phyloP scores from a whole-genome alignment of 2,888 invertebrate genomes.

The Harpalus rufipes region DNA sequence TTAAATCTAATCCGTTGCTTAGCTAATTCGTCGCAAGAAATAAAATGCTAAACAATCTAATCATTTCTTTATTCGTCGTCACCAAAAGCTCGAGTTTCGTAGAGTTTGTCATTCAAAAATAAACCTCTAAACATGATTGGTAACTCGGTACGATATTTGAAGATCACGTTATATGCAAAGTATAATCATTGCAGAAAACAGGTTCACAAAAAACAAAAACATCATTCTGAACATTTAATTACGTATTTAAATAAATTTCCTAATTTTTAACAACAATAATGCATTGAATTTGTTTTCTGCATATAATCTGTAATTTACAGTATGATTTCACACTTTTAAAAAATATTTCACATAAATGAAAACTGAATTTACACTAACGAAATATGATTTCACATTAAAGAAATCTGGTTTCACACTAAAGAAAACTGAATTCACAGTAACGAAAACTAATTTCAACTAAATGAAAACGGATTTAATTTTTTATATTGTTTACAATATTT shows the following conservation, averaged over 20 bases:
- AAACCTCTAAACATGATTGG: constrained; percentile 41
- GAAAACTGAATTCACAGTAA: too few relatives aligned
- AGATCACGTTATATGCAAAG: constrained; percentile 9
- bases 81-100: constrained; percentile 38
- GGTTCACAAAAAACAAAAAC: not conserved
- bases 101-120: constrained; percentile 41
- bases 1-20: constrained; percentile 61
- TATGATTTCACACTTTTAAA: too few relatives aligned
- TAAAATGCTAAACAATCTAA: constrained; percentile 38
- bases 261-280: not conserved
- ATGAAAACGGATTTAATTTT: too few relatives aligned
- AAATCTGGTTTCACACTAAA: too few relatives aligned
- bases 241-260: not conserved
- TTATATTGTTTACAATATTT: too few relatives aligned
- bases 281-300: not conserved
- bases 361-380: too few relatives aligned
- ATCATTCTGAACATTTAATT: not conserved
- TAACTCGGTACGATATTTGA: constrained; percentile 36
- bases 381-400: too few relatives aligned
- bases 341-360: too few relatives aligned
- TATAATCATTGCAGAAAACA: constrained; percentile 3
- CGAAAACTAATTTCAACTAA: too few relatives aligned
- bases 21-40: constrained; percentile 52
- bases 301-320: too few relatives aligned
- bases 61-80: constrained; percentile 20